Percentiles rank a stretch among this genome's conserved stretches.
Conservation (phyloP, 2,888 invertebrate genomes). For the Ypsolopha sequella region DNA sequence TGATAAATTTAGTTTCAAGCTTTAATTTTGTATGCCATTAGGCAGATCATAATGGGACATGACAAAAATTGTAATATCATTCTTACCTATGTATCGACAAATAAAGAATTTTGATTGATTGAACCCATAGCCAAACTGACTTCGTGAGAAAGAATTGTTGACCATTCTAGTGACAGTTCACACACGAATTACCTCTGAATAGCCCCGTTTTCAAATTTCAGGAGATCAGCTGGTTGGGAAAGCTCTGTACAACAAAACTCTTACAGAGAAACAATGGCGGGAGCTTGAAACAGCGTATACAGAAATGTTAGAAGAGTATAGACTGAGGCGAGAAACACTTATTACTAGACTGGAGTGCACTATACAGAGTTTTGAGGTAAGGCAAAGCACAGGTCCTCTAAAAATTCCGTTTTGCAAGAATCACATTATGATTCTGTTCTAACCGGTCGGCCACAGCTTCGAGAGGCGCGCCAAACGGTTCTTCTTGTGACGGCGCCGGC, state of each 20-base stretch:
- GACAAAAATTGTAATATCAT: no score
- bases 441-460: no score
- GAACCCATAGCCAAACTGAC: background rate
- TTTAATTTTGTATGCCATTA: no score
- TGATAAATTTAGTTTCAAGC: no score
- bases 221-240: constrained; percentile 76
- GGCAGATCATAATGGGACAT: no score
- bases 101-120: no score
- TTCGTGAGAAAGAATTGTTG: background rate
- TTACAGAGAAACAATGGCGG: constrained; percentile 88
- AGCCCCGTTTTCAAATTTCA: constrained; percentile 22
- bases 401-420: no score
- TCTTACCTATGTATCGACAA: no score
- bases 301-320: constrained; percentile 86
- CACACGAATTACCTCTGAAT: background rate
- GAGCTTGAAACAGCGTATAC: constrained; percentile 76
- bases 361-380: constrained; percentile 93
- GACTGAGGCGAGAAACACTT: constrained; percentile 85
- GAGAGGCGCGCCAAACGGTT: no score
- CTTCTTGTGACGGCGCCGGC: no score
- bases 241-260: constrained; percentile 77
- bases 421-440: no score
- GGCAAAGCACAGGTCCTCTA: background rate
- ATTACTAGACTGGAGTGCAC: constrained; percentile 95
- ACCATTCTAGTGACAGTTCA: background rate